These are phyloP conservation scores for Eupeodes latifasciatus DNA, from an alignment of 2,888 invertebrate species.

Conservation along the genomic window DNA sequence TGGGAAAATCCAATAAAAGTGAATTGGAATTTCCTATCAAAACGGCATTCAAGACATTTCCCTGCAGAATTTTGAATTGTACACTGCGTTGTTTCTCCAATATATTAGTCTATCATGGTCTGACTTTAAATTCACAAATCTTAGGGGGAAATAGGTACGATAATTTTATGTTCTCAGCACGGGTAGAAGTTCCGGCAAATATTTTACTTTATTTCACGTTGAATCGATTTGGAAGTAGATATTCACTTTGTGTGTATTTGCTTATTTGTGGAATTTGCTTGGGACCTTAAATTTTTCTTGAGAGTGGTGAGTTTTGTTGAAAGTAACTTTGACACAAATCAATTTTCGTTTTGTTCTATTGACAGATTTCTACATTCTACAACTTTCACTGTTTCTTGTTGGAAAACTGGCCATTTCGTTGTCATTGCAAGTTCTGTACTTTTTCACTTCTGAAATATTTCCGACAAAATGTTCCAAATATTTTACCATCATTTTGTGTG, in stretches of 20 bases:
- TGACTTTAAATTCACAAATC: constrained; percentile 17
- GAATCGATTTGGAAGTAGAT: constrained; percentile 13
- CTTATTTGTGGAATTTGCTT: constrained; percentile 30
- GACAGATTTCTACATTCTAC: constrained; percentile 16
- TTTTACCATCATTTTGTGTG: constrained; percentile 88
- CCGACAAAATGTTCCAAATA: constrained; percentile 88
- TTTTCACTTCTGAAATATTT: constrained; percentile 89
- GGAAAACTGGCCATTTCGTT: constrained; percentile 88
- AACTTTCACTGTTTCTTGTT: constrained; percentile 84
- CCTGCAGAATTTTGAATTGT: constrained; percentile 85
- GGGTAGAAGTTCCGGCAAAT: constrained; percentile 10
- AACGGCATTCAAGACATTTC: constrained; percentile 78
- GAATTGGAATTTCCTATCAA: constrained; percentile 78
- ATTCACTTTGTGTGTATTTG: constrained; percentile 9
- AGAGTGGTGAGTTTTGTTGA: constrained; percentile 1
- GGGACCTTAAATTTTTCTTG: neutral
- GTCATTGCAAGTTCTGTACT: constrained; percentile 88
- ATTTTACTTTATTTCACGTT: constrained; percentile 8
- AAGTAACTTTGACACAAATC: too few species aligned
- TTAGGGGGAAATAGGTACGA: constrained; percentile 28
- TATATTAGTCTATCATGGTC: constrained; percentile 91
- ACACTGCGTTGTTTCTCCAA: constrained; percentile 92
- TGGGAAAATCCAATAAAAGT: constrained; percentile 77
- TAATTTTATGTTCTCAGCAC: constrained; percentile 15
- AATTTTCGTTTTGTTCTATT: neutral